Conservation (phyloP, 2,113 vertebrate genomes). For the Orientallactaga bullata region DNA sequence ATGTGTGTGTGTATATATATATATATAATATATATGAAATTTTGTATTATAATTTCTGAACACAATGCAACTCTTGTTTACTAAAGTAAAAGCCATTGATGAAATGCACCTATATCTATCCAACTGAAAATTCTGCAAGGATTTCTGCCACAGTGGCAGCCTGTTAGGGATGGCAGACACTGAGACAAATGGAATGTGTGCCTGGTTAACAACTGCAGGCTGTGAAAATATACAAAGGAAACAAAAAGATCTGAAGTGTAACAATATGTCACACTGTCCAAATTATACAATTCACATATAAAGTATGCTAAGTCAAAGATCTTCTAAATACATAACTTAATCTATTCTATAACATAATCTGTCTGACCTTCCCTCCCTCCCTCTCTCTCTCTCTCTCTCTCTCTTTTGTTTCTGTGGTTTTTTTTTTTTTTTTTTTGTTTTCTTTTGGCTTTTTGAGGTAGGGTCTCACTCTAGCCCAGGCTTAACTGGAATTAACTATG, state of each 20-base stretch:
- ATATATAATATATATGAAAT: no score
- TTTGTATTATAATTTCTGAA: conserved; percentile 18
- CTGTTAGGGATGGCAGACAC: background rate
- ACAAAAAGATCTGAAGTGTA: background rate
- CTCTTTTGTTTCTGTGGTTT: no score
- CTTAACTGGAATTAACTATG: no score
- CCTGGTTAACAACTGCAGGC: background rate
- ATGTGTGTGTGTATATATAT: no score
- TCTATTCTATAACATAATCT: no score
- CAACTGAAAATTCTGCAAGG: background rate
- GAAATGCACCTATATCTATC: background rate
- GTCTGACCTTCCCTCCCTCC: no score
- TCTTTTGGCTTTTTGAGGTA: no score
- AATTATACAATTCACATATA: background rate
- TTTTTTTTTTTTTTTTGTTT: no score
- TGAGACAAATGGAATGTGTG: background rate
- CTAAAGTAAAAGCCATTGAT: conserved; percentile 27
- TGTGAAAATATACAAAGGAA: conserved; percentile 18
- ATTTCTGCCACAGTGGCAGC: background rate
- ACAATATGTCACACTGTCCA: background rate
- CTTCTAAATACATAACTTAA: background rate
- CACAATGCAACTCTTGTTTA: conserved; percentile 26
- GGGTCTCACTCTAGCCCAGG: no score
- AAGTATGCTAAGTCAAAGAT: background rate
- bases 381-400: no score